Evolutionary conservation across 2,113 vertebrate genomes (phyloP).

Genomic region (Australoheros scitulus): DNA sequence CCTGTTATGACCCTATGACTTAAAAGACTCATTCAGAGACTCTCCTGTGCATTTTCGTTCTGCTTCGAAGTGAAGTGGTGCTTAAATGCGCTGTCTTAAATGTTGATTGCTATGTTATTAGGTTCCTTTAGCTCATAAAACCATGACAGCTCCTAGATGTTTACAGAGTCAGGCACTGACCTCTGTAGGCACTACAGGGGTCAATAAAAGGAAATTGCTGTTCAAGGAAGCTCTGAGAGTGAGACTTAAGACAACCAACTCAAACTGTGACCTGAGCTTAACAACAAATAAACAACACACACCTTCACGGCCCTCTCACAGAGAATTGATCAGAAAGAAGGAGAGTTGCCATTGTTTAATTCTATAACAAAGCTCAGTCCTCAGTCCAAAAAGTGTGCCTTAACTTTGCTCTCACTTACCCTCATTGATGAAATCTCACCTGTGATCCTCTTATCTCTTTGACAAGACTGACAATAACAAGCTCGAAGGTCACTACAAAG

Average conservation of each 20-base stretch:
- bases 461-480: slow-evolving; percentile 60
- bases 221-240: slow-evolving; percentile 39
- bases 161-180: slow-evolving; percentile 58
- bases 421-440: slow-evolving; percentile 62
- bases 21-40: not conserved
- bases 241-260: slow-evolving; percentile 42
- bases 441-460: slow-evolving; percentile 68
- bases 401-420: slow-evolving; percentile 45
- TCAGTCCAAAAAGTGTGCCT: slow-evolving; percentile 18
- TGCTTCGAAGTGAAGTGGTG: not conserved
- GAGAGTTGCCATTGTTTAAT: slow-evolving; percentile 7
- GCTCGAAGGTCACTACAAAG: slow-evolving; percentile 66
- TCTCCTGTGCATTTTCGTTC: not conserved
- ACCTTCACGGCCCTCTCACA: not conserved
- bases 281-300: slow-evolving; percentile 16
- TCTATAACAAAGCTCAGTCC: not conserved
- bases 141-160: slow-evolving; percentile 52
- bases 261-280: slow-evolving; percentile 26
- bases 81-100: slow-evolving; percentile 35
- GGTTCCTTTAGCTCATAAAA: slow-evolving; percentile 69
- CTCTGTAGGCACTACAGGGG: slow-evolving; percentile 42
- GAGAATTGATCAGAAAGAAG: not conserved
- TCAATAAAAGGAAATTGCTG: slow-evolving; percentile 73
- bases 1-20: not conserved
- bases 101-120: slow-evolving; percentile 66